A percentile compares a stretch with the other conserved stretches of the same genome.
phyloP scores from a whole-genome alignment of 2,113 vertebrate genomes.

The Okapia johnstoni region DNA sequence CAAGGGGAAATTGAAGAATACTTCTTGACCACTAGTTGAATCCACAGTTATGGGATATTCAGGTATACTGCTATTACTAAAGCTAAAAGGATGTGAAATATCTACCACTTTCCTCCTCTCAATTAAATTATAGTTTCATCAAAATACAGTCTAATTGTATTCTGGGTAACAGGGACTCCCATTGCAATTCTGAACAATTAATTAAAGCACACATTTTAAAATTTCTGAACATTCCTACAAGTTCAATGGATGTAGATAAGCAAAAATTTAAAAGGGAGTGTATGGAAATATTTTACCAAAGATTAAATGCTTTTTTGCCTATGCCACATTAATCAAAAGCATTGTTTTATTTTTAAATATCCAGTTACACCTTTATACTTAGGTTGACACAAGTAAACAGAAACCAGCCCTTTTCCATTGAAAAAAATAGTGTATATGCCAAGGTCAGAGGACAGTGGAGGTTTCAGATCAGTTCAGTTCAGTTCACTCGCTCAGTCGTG shows the following conservation, averaged over 20 bases:
- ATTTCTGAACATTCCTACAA: not conserved
- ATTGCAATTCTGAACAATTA: not conserved
- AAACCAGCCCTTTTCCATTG: not conserved
- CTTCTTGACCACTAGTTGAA: not conserved
- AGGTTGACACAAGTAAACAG: not conserved
- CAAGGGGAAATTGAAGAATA: not conserved
- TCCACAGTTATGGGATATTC: not conserved
- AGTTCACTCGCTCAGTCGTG: too few relatives aligned
- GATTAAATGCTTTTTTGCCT: not conserved
- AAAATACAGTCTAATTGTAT: not conserved
- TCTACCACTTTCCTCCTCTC: not conserved
- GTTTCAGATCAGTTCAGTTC: too few relatives aligned
- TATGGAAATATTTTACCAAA: not conserved
- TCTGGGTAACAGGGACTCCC: not conserved
- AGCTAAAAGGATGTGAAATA: not conserved
- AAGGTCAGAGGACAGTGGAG: not conserved
- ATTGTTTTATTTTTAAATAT: constrained; percentile 30
- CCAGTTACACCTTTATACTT: not conserved
- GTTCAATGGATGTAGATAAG: not conserved
- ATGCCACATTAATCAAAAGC: not conserved
- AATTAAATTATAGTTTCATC: constrained; percentile 17
- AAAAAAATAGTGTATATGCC: not conserved
- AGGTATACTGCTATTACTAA: not conserved
- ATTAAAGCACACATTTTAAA: not conserved
- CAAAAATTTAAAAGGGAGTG: not conserved